These are phyloP conservation scores for Maniola hyperantus DNA, from an alignment of 2,888 invertebrate genomes.

Conservation along the genomic window DNA sequence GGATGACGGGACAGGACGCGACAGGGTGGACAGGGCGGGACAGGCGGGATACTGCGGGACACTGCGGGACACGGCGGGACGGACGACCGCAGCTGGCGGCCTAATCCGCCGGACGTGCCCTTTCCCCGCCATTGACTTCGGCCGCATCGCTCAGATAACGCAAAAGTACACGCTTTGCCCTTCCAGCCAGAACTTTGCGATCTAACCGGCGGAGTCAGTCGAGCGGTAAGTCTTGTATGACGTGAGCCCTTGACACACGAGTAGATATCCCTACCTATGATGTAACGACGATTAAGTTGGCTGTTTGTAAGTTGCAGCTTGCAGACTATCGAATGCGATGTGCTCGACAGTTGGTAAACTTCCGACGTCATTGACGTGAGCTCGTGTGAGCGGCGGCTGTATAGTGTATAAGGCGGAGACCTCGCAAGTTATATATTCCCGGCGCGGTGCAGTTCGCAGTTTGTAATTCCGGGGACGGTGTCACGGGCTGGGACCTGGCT, in stretches of 20 bases:
- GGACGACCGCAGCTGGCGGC: slow-evolving; percentile 26
- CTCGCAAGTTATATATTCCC: neutral
- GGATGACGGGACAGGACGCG: slow-evolving; percentile 11
- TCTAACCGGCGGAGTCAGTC: neutral
- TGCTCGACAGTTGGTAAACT: too few species aligned
- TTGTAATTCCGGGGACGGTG: slow-evolving; percentile 2
- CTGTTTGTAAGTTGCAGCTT: neutral
- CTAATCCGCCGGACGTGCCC: slow-evolving; percentile 30
- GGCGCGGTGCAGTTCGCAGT: neutral
- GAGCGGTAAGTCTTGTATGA: neutral
- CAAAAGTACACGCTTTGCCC: slow-evolving; percentile 3
- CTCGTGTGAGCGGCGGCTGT: too few species aligned
- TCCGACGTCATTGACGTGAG: too few species aligned
- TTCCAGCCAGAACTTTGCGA: slow-evolving; percentile 12
- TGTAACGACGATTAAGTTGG: neutral
- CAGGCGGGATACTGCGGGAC: neutral
- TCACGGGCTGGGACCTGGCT: neutral
- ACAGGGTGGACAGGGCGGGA: slow-evolving; percentile 10
- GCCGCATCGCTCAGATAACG: slow-evolving; percentile 22
- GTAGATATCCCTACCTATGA: neutral
- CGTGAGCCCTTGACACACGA: too few species aligned
- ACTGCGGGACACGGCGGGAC: slow-evolving; percentile 20
- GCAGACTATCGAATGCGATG: too few species aligned
- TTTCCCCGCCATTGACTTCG: slow-evolving; percentile 33
- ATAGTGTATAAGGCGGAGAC: too few species aligned